Evolutionary conservation across 2,797 vertebrate genomes (phyloP).

Genomic region (Novumbra hubbsi): DNA sequence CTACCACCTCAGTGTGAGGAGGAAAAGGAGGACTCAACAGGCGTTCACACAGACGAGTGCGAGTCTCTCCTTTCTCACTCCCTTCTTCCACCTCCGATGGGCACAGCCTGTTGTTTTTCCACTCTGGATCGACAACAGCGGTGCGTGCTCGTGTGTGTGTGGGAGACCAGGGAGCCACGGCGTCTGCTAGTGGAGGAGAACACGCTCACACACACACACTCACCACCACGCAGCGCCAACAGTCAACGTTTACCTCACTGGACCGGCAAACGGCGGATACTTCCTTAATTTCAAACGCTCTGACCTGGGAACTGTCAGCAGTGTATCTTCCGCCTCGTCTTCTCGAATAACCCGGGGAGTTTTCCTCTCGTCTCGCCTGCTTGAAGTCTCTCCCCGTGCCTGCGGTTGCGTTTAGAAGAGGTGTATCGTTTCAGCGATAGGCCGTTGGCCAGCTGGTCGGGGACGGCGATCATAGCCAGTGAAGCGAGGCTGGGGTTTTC

Average conservation of each 20-base stretch:
- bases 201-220: slow-evolving; percentile 20
- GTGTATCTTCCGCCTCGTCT: background rate
- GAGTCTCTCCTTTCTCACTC: background rate
- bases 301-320: slow-evolving; percentile 16
- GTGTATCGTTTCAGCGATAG: slow-evolving; percentile 8
- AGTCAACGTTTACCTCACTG: background rate
- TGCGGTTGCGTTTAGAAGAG: background rate
- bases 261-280: background rate
- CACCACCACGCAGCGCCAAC: slow-evolving; percentile 10
- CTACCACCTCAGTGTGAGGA: background rate
- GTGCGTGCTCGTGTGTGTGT: slow-evolving; percentile 18
- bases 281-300: slow-evolving; percentile 17
- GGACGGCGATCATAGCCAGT: slow-evolving; percentile 65
- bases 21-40: background rate
- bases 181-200: slow-evolving; percentile 57
- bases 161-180: slow-evolving; percentile 62
- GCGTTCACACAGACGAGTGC: background rate
- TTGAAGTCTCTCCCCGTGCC: background rate
- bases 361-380: background rate
- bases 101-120: slow-evolving; percentile 66
- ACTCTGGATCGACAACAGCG: slow-evolving; percentile 42
- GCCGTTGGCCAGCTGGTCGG: slow-evolving; percentile 53
- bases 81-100: slow-evolving; percentile 19
- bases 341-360: no score
- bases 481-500: slow-evolving; percentile 61